Evolutionary conservation across 2,888 invertebrate species (phyloP).

Genomic region (Rhagium mordax): DNA sequence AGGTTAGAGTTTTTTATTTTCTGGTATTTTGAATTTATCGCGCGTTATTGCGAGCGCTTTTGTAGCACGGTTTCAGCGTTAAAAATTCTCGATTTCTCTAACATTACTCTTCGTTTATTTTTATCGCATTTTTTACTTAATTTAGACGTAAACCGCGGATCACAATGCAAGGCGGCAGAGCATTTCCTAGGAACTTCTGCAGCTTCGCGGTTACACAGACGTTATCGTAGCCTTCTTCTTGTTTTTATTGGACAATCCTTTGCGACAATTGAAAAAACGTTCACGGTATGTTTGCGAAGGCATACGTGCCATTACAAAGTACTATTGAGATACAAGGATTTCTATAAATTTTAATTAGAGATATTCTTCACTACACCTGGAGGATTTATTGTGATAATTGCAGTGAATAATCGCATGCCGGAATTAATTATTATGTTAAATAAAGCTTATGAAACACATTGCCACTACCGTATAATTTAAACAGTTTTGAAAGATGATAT

Average conservation of each 20-base stretch:
- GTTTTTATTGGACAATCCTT: background rate
- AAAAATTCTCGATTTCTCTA: slow-evolving; percentile 16
- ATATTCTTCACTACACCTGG: background rate
- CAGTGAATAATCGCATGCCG: background rate
- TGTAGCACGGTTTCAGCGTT: background rate
- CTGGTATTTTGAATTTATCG: background rate
- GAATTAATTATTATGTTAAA: background rate
- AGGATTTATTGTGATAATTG: background rate
- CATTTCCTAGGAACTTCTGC: background rate
- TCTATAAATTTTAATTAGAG: background rate
- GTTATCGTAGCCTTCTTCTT: slow-evolving; percentile 14
- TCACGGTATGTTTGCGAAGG: background rate
- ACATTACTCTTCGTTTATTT: slow-evolving; percentile 42
- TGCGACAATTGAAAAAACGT: background rate
- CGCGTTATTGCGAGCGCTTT: background rate
- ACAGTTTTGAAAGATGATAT: slow-evolving; percentile 11
- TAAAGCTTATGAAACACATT: background rate
- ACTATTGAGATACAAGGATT: background rate
- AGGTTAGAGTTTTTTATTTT: background rate
- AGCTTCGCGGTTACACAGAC: background rate
- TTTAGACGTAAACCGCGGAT: slow-evolving; percentile 41
- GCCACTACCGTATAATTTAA: background rate
- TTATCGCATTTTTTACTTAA: slow-evolving; percentile 43
- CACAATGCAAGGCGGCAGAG: slow-evolving; percentile 33
- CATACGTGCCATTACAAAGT: background rate